These are phyloP conservation scores for Numenius arquata DNA, from an alignment of 2,113 vertebrate genomes.

Conservation along the genomic window DNA sequence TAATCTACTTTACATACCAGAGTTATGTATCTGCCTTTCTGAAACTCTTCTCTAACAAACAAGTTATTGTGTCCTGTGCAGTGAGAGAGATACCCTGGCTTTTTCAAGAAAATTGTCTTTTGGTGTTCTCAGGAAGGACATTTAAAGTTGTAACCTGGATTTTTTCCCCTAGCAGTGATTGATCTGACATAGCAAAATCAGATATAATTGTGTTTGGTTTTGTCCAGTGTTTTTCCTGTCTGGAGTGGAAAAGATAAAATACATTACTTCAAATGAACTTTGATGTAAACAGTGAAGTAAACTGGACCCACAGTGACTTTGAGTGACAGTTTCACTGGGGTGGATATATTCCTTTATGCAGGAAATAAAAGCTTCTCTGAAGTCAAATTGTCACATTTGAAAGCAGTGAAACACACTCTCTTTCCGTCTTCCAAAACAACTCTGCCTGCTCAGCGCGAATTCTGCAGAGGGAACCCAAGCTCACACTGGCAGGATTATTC, in stretches of 20 bases:
- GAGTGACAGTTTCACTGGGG: neutral
- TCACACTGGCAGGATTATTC: neutral
- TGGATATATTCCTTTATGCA: neutral
- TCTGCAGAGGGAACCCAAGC: neutral
- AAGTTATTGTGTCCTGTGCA: neutral
- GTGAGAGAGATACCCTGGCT: neutral
- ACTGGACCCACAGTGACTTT: neutral
- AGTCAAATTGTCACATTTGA: neutral
- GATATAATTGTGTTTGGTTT: neutral
- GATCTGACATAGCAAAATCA: neutral
- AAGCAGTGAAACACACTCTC: neutral
- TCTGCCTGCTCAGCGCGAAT: constrained; percentile 17
- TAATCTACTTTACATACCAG: neutral
- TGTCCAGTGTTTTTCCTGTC: neutral
- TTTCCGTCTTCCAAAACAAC: neutral
- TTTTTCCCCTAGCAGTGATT: neutral
- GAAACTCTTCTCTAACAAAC: neutral
- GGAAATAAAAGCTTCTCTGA: neutral
- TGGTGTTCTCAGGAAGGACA: neutral
- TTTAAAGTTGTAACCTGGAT: neutral
- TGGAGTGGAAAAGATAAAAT: neutral
- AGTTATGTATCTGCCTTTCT: neutral
- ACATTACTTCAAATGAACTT: neutral
- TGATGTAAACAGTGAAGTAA: neutral
- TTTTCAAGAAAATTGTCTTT: neutral